Evolutionary conservation across 1,140 invertebrate species (phyloP), one percentile per base, ranked within the genome.

Genomic region (Drosophila malerkotliana): DNA sequence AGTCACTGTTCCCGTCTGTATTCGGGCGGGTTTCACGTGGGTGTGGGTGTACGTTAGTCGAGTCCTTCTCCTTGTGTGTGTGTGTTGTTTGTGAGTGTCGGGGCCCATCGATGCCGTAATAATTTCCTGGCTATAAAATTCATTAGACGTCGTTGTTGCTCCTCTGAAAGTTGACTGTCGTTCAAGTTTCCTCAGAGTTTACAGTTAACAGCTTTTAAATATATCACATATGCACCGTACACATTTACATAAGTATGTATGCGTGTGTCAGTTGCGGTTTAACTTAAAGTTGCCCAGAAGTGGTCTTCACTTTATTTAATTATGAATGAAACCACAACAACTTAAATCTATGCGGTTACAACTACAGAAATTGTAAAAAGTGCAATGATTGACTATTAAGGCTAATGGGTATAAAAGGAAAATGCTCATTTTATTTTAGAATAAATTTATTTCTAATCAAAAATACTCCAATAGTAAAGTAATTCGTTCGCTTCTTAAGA

Each of bases 81-180:
- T 30, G 41, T 30, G 37, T 34, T 34, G 39, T 18, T 39, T 30
- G 55, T 6, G 26, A 21, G 54, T 39, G 55, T 51, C 61, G 45
- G 66, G 49, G 57, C 66, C 64, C 81, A 81, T 85, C 81, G 82
- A 87, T 82, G 82, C 76, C 77, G 64, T 89, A 84, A 89, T 89
- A 89, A 89, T 89, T 89, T 89, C 85, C 84, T 89, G 84, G 77
- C 84, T 89, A 84, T 89, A 84, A 84, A 89, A 90, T 89, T 89
- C 85, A 89, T 89, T 89, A 89, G 84, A 89, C 66, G 61, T 60
- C 74, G 64, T 66, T 69, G 64, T 34, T 66, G 55, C 58, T 88
- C 78, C 82, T 87, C 64, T 87, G 72, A 76, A 85, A 68, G 64
- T 62, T 63, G 57, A 48, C 5, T 45, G 10, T 56, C 21, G 24